Evolutionary conservation across 92 coral and sea anemone genomes (phyloP), one percentile per base, ranked within the genome.

Genomic region (Nematostella vectensis): DNA sequence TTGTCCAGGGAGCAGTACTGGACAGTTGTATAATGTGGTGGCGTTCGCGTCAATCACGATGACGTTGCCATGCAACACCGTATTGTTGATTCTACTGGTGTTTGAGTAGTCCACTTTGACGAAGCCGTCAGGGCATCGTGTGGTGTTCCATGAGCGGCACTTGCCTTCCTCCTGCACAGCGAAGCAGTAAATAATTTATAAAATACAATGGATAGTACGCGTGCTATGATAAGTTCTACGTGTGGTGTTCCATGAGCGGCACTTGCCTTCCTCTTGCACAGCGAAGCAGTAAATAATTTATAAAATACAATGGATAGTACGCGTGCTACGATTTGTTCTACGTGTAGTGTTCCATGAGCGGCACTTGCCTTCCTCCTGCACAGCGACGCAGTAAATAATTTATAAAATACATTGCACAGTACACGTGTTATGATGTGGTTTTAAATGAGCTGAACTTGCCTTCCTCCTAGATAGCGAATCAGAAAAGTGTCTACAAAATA

Each of bases 81-180:
- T 67, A 53, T 59, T 78, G 31, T 83, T 64, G 27, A 63, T 58
- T 51, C 91, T 43, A 25, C 65, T 56, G 25, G 62, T 47, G 51
- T 78, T 76, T 3, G 61, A 51, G 66, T 83, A 83, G 30, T 83
- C 77, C 0, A 71, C 68, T 10, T 53, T 40, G 1, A 83, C 70
- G 29, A 66, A 30, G 12, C 91, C 91, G 13, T 63, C 36, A 23
- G 91, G 91, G 50, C 91, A 83, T 33, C 81, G 78, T 0, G 78
- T 77, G 9, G 42, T 61, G 56, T 83, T 83, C 91, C 91, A 83
- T 0, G 91, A 63, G 25, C 77, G 62, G 54, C 91, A 83, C 17
- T 61, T 68, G 24, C 62, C 80, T 2, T 58, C 26, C 25, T 49
- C 61, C 80, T 73, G 24, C 12, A 19, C 39, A 29, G 20, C 2